phyloP scores from a whole-genome alignment of 53 echinoderm and acorn worm genomes.

The Actinopyga echinites region DNA sequence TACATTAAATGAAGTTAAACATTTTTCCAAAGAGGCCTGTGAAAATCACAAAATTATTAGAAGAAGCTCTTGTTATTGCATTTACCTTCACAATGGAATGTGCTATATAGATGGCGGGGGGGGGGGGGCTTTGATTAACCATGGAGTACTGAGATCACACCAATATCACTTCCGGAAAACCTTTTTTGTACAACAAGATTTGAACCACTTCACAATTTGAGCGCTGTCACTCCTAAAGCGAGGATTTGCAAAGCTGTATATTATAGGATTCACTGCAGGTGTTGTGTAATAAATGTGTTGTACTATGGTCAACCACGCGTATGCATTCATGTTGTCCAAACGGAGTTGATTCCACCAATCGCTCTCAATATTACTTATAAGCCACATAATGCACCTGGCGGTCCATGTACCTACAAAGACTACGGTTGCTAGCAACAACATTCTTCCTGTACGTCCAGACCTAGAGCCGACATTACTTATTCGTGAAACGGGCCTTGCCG shows the following conservation, averaged over 20 bases:
- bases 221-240: slow-evolving; percentile 66
- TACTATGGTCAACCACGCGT: slow-evolving; percentile 57
- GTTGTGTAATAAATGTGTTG: slow-evolving; percentile 83
- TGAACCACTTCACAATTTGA: slow-evolving; percentile 27
- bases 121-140: too few relatives aligned
- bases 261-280: slow-evolving; percentile 71
- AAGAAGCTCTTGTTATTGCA: too few relatives aligned
- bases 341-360: slow-evolving; percentile 50
- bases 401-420: slow-evolving; percentile 82
- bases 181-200: slow-evolving; percentile 11
- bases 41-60: too few relatives aligned
- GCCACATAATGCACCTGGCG: slow-evolving; percentile 81
- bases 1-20: too few relatives aligned
- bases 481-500: neutral
- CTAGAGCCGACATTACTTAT: neutral
- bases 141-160: neutral
- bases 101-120: too few relatives aligned
- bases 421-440: slow-evolving; percentile 71
- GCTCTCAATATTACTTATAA: slow-evolving; percentile 32
- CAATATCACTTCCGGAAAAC: neutral
- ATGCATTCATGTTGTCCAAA: slow-evolving; percentile 34
- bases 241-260: slow-evolving; percentile 76
- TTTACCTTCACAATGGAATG: too few relatives aligned
- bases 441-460: slow-evolving; percentile 68
- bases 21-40: too few relatives aligned